Base-by-base conservation (phyloP, 92 coral and sea anemone species). In the Actinostola sp. region DNA sequence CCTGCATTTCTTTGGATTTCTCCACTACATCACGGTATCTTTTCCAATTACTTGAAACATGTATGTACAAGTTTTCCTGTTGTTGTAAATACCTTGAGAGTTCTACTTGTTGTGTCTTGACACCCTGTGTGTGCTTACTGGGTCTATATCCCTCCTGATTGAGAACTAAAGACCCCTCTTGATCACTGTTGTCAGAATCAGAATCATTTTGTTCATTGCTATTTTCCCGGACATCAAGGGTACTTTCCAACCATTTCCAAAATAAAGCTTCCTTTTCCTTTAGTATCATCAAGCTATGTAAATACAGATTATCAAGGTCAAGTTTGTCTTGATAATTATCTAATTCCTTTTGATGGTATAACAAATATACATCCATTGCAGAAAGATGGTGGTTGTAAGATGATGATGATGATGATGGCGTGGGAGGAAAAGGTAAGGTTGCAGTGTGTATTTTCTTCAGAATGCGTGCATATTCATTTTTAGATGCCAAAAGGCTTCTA, bases 171-270 rank as follows among this genome's bases (percentile, higher is more conserved):
- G 27, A 14, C 6, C 38, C 55, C 21, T 61, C 72, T 23, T 10
- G 29, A 10, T 48, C 59, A 35, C 70, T 69, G 61, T 63, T 80
- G 61, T 49, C 63, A 46, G 48, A 36, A 25, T 59, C 62, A 20
- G 59, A 43, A 27, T 58, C 48, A n/a, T n/a, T n/a, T 31, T 60
- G 78, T 2, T 39, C 53, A 66, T 5, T 50, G 29, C 62, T 38
- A 8, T 5, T 41, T 9, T 71, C 0, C 45, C 86, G 79, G 14
- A 76, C 75, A 44, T 91, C 95, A 31, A 85, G 66, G 36, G 87
- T 78, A 79, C 95, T 95, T 49, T 82, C 78, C 94, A 95, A 85
- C 99, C 99, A 95, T 64, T 83, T 88, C 99, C 99, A 95, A 67
- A 91, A 95, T 27, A 81, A 63, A 28, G 50, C 71, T 61, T 91